phyloP scores from a whole-genome alignment of 2,113 vertebrate genomes.

The Corydoras maculifer region DNA sequence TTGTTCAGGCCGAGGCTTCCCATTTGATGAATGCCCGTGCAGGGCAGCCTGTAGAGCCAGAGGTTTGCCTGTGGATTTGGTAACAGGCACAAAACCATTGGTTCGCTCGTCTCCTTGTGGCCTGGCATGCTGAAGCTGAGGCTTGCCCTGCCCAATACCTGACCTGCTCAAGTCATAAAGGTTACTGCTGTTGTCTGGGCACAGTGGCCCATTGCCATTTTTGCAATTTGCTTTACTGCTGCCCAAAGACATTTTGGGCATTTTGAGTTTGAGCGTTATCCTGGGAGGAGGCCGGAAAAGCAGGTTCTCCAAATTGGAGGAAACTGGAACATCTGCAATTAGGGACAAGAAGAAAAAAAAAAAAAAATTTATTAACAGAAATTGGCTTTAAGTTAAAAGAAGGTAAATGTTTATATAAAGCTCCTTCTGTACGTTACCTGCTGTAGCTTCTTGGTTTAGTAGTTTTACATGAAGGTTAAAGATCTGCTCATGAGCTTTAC shows the following conservation, averaged over 20 bases:
- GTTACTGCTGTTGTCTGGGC: conserved; percentile 70
- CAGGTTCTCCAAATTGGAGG: conserved; percentile 76
- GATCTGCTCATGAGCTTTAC: conserved; percentile 92
- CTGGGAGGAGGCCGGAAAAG: conserved; percentile 84
- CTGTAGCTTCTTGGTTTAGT: conserved; percentile 77
- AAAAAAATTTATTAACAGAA: background rate
- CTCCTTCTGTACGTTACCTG: conserved; percentile 52
- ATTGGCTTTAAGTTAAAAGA: too few relatives aligned
- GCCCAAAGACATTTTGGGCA: conserved; percentile 77
- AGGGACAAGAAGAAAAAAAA: background rate
- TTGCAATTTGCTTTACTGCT: conserved; percentile 73
- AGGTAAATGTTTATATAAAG: too few relatives aligned
- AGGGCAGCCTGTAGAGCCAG: conserved; percentile 74
- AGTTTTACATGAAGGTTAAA: conserved; percentile 88
- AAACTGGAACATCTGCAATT: conserved; percentile 73
- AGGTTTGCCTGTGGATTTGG: conserved; percentile 74
- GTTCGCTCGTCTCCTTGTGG: conserved; percentile 68
- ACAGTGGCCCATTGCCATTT: conserved; percentile 70
- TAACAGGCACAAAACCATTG: conserved; percentile 64
- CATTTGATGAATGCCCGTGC: conserved; percentile 77
- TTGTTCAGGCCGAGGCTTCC: conserved; percentile 69
- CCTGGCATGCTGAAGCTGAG: conserved; percentile 62
- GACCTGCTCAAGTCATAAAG: conserved; percentile 50
- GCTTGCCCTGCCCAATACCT: conserved; percentile 68
- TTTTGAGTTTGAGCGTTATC: conserved; percentile 95